A percentile compares a stretch with the other conserved stretches of the same genome.
Evolutionary conservation across 1,140 invertebrate genomes (phyloP).

Genomic region (Tenebrio molitor): DNA sequence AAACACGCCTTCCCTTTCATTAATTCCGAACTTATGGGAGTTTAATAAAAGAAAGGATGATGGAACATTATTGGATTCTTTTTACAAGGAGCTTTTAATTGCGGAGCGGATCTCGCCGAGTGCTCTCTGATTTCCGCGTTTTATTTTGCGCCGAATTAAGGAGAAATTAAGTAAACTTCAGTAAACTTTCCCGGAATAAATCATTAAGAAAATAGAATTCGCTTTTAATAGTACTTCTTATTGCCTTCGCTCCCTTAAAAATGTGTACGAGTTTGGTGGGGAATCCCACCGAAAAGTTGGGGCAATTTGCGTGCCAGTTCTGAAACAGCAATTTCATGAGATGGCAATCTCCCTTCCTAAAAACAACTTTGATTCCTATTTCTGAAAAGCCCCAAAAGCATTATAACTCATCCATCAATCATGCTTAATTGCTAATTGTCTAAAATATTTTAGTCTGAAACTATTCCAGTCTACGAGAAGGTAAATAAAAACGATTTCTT

Average conservation of each 20-base stretch:
- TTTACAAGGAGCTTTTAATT: conserved; percentile 16
- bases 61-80: background rate
- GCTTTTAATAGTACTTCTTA: conserved; percentile 29
- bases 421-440: too few relatives aligned
- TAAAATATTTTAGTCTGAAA: too few relatives aligned
- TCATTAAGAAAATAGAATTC: conserved; percentile 26
- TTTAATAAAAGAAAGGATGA: conserved; percentile 5
- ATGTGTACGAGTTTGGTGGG: background rate
- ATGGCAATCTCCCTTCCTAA: background rate
- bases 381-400: too few relatives aligned
- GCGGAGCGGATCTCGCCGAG: background rate
- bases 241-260: background rate
- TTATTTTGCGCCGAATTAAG: conserved; percentile 23
- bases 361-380: too few relatives aligned
- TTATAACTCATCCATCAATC: too few relatives aligned
- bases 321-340: background rate
- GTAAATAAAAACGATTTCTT: too few relatives aligned
- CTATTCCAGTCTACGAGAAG: too few relatives aligned
- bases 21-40: conserved; percentile 15
- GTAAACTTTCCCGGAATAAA: conserved; percentile 13
- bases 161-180: conserved; percentile 18
- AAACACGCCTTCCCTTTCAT: background rate
- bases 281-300: background rate
- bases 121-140: conserved; percentile 16
- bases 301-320: conserved; percentile 1